Percentiles rank a stretch among this genome's conserved stretches.
phyloP scores from a whole-genome alignment of 2,797 vertebrate genomes.

The Poeciliopsis gracilis region DNA sequence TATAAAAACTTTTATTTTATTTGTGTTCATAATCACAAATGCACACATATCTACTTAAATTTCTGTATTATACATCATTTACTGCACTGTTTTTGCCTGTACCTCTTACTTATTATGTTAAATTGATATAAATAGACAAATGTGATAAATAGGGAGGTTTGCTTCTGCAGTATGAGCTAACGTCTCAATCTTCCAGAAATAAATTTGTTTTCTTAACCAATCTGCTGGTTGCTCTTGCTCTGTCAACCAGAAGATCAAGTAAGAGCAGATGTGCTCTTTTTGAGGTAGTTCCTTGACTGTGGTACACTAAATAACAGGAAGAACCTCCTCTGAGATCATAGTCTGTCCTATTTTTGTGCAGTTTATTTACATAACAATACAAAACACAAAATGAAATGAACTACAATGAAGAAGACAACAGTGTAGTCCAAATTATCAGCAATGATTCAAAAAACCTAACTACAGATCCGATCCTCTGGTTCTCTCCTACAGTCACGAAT shows the following conservation, averaged over 20 bases:
- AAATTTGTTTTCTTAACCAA: conserved; percentile 16
- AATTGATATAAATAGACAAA: background rate
- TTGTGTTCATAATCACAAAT: background rate
- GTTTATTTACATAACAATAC: background rate
- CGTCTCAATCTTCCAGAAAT: background rate
- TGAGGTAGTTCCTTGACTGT: conserved; percentile 40
- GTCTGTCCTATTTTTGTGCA: conserved; percentile 17
- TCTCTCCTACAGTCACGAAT: background rate
- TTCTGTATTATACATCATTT: background rate
- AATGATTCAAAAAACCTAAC: background rate
- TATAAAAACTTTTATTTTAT: background rate
- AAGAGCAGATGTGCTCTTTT: conserved; percentile 66
- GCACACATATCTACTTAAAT: background rate
- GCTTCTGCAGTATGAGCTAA: background rate
- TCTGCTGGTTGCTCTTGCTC: conserved; percentile 38
- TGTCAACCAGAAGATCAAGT: conserved; percentile 50
- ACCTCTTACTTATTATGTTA: background rate
- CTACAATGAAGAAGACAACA: background rate
- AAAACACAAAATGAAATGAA: background rate
- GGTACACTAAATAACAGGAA: conserved; percentile 31
- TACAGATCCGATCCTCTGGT: background rate
- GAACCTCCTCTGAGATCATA: conserved; percentile 22
- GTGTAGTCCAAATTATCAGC: background rate
- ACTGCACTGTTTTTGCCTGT: background rate
- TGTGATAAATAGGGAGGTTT: background rate